phyloP scores from a whole-genome alignment of 2,797 vertebrate genomes.

The Sciurus vulgaris region DNA sequence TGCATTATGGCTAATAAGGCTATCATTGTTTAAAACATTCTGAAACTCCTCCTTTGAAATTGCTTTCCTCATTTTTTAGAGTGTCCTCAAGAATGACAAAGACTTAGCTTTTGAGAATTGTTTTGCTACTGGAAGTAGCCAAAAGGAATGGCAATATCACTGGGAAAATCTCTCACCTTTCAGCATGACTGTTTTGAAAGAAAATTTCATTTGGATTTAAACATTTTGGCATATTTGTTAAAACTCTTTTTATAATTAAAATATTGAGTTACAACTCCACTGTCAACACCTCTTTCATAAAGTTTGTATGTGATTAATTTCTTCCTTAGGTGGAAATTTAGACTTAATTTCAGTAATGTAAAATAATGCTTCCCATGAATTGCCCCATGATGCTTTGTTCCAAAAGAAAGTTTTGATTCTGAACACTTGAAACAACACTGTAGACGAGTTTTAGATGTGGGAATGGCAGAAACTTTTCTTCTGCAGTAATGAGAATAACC shows the following conservation, averaged over 20 bases:
- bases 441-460: neutral
- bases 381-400: slow-evolving; percentile 3
- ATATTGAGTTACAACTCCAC: neutral
- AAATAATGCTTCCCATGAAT: neutral
- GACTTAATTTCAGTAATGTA: neutral
- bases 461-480: neutral
- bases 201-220: slow-evolving; percentile 4
- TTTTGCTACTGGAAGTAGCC: neutral
- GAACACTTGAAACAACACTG: neutral
- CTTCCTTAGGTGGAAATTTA: neutral
- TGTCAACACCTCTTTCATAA: slow-evolving; percentile 10
- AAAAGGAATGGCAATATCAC: neutral
- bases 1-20: neutral
- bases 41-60: slow-evolving; percentile 32
- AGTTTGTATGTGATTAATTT: neutral
- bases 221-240: slow-evolving; percentile 21
- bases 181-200: slow-evolving; percentile 23
- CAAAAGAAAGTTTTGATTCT: neutral
- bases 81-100: neutral
- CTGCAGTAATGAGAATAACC: neutral
- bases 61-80: neutral
- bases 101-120: neutral
- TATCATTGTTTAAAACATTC: neutral
- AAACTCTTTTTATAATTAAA: slow-evolving; percentile 47
- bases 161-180: neutral